A percentile compares a stretch with the other conserved stretches of the same genome.
Evolutionary conservation across 2,888 invertebrate species (phyloP).

Genomic region (Crocallis elinguaria): DNA sequence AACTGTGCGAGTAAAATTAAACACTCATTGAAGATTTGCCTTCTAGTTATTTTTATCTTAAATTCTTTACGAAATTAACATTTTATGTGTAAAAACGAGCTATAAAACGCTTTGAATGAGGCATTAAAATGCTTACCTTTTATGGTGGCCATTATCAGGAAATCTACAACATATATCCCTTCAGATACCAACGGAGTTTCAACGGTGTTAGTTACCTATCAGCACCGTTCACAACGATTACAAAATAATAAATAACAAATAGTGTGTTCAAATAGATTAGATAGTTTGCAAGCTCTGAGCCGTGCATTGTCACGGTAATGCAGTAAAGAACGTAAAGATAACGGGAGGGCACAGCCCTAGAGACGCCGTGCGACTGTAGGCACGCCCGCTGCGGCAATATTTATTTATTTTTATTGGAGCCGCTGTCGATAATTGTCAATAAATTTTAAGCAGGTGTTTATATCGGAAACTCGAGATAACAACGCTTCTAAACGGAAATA

Average conservation of each 20-base stretch:
- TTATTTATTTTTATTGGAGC: conserved; percentile 56
- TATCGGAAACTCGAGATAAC: conserved; percentile 45
- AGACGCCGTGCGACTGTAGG: too few relatives aligned
- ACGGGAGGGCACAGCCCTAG: conserved; percentile 22
- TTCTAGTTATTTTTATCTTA: conserved; percentile 17
- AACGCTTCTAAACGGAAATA: conserved; percentile 38
- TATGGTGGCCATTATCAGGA: conserved; percentile 41
- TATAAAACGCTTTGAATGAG: conserved; percentile 41
- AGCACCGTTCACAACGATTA: conserved; percentile 34
- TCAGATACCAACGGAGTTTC: conserved; percentile 28
- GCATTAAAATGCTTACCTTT: conserved; percentile 43
- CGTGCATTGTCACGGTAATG: conserved; percentile 1
- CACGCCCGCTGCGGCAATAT: conserved; percentile 33
- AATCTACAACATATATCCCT: conserved; percentile 39
- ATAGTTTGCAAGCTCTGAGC: conserved; percentile 7
- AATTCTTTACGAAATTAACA: conserved; percentile 27
- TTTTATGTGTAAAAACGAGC: conserved; percentile 34
- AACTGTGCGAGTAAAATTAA: too few relatives aligned
- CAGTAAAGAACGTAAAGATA: conserved; percentile 28
- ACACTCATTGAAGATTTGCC: conserved; percentile 8
- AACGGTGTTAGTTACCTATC: conserved; percentile 23
- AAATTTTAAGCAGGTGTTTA: conserved; percentile 62
- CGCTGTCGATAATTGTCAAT: conserved; percentile 50
- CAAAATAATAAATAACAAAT: conserved; percentile 42
- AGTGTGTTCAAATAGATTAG: conserved; percentile 35